Evolutionary conservation across 2,888 invertebrate genomes (phyloP).

Genomic region (Phalangium opilio): DNA sequence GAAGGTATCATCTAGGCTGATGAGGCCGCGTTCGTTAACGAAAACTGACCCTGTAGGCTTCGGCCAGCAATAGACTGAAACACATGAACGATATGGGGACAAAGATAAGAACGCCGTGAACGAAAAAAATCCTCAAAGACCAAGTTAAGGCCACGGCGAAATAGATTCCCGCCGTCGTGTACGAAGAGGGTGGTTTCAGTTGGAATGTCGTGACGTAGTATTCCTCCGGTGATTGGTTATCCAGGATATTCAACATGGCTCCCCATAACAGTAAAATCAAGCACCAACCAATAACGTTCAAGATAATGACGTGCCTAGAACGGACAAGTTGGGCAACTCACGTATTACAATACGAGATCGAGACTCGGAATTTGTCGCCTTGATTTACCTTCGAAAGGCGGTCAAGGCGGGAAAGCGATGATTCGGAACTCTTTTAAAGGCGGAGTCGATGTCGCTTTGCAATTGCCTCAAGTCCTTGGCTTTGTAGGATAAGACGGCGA

Average conservation of each 20-base stretch:
- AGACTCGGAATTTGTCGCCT: too few relatives aligned
- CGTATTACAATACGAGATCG: too few relatives aligned
- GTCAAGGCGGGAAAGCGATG: neutral
- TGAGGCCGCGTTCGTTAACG: too few relatives aligned
- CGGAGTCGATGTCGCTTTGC: slow-evolving; percentile 9
- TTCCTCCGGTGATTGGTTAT: slow-evolving; percentile 11
- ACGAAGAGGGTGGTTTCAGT: slow-evolving; percentile 8
- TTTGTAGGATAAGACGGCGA: slow-evolving; percentile 6
- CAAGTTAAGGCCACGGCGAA: slow-evolving; percentile 12
- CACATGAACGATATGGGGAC: slow-evolving; percentile 18
- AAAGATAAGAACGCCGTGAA: slow-evolving; percentile 18
- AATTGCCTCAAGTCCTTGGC: slow-evolving; percentile 7
- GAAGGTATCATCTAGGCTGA: too few relatives aligned
- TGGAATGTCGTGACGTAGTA: slow-evolving; percentile 14
- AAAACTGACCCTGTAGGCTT: slow-evolving; percentile 10
- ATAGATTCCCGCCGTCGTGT: slow-evolving; percentile 6
- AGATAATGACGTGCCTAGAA: slow-evolving; percentile 7
- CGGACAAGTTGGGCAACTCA: too few relatives aligned
- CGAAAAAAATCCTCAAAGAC: slow-evolving; percentile 13
- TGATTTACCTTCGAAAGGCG: too few relatives aligned
- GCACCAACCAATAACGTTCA: slow-evolving; percentile 12
- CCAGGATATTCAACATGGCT: slow-evolving; percentile 11
- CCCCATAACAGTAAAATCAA: slow-evolving; percentile 8
- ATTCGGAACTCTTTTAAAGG: slow-evolving; percentile 10
- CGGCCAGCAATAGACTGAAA: slow-evolving; percentile 14